Base-by-base conservation (phyloP, 2,113 vertebrate genomes). In the Ctenodactylus gundi region DNA sequence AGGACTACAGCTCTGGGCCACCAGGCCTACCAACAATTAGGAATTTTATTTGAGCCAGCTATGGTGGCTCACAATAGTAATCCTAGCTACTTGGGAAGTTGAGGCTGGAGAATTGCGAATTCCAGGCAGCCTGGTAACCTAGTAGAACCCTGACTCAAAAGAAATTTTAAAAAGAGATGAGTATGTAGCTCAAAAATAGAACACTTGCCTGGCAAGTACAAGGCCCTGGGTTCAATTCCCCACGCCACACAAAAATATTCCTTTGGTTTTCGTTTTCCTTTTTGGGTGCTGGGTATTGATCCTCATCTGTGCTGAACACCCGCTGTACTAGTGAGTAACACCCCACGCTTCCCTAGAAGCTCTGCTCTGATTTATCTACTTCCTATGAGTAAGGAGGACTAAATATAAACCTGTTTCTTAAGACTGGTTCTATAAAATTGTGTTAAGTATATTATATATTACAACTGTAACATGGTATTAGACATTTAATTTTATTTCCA, bases 391-490 rank as follows among this genome's bases (percentile, higher is more conserved):
- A 20, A 86, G 51, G 81, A 85, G 18, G 75, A 85, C 68, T 67
- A 82, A 90, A 60, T 92, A 62, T 83, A 92, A 77, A 64, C 55
- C 58, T 78, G 2, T 76, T 93, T 93, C 68, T 78, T 82, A 39
- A 94, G 20, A 67, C 21, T 83, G n/a, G 55, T 76, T 89, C 83
- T 91, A 65, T 64, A n/a, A n/a, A n/a, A 27, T 88, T 88, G 34
- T 21, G 60, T 93, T 91, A 83, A 73, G 34, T 82, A 7, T 65
- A 76, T 14, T 76, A 36, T 76, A 36, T 25, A n/a, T 6, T 92
- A 75, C n/a, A 68, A 7, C 68, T 93, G 1, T 85, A 86, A 75
- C 81, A 80, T n/a, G 2, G 11, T 44, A 93, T 85, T 88, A 91
- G 64, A 80, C n/a, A 60, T 31, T 82, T 93, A 29, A 70, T 95